Percentiles rank a stretch among this genome's conserved stretches.
These are phyloP conservation scores for Priocnemis perturbator DNA, from an alignment of 2,888 invertebrate species.

Conservation along the genomic window DNA sequence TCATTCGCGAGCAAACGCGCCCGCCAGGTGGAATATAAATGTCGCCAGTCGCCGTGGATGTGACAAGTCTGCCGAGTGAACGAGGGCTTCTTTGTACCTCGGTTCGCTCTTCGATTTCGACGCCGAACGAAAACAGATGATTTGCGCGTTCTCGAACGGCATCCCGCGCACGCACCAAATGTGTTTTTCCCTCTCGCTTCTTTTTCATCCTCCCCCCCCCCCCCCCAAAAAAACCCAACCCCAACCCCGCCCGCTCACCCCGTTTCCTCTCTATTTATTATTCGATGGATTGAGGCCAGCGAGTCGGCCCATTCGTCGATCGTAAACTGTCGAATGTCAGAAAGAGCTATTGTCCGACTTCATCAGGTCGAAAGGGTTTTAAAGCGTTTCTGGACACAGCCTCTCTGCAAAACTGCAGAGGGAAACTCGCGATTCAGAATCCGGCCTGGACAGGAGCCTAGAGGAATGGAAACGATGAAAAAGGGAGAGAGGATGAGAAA, in stretches of 20 bases:
- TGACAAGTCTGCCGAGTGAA: conserved; percentile 5
- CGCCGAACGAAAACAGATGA: conserved; percentile 22
- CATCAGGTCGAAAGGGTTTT: conserved; percentile 13
- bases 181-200: too few species aligned
- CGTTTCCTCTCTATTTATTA: conserved; percentile 10
- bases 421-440: too few species aligned
- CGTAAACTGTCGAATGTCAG: conserved; percentile 13
- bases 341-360: conserved; percentile 16
- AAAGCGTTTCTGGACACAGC: conserved; percentile 6
- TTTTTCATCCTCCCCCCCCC: too few species aligned
- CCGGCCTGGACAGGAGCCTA: too few species aligned
- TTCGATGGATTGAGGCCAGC: conserved; percentile 13
- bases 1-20: too few species aligned
- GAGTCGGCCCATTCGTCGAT: conserved; percentile 9
- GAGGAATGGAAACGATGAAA: too few species aligned
- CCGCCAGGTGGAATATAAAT: too few species aligned
- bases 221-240: too few species aligned
- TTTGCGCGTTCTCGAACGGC: conserved; percentile 10
- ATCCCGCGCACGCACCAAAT: too few species aligned
- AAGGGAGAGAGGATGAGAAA: too few species aligned
- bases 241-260: too few species aligned
- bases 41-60: not conserved
- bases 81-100: conserved; percentile 15
- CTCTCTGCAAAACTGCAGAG: not conserved
- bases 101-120: conserved; percentile 7